These are phyloP conservation scores for Sphinx pinastri DNA, from an alignment of 2,888 invertebrate species.

Conservation along the genomic window DNA sequence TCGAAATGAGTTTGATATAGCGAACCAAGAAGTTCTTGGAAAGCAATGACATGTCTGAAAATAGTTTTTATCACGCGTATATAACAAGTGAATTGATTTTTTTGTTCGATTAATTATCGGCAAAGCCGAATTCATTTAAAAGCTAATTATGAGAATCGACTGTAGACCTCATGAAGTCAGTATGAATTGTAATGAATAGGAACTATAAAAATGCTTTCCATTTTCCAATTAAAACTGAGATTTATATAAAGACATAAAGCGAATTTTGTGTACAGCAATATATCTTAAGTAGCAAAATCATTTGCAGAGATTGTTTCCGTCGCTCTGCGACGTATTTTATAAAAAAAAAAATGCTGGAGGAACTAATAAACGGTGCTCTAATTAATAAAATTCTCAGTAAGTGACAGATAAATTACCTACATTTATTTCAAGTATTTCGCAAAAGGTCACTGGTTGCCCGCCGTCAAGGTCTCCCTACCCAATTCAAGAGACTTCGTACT, in stretches of 20 bases:
- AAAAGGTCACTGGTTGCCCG: constrained; percentile 43
- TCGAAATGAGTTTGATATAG: neutral
- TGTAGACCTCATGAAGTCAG: no score
- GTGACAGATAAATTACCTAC: constrained; percentile 28
- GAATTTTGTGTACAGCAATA: no score
- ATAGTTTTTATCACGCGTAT: neutral
- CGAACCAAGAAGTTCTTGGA: neutral
- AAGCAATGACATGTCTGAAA: neutral
- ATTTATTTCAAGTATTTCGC: constrained; percentile 28
- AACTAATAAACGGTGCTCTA: constrained; percentile 15
- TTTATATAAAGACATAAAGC: neutral
- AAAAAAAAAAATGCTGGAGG: neutral
- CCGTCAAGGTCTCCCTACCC: constrained; percentile 36
- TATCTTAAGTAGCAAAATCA: no score
- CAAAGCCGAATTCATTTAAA: neutral
- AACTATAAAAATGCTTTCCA: no score
- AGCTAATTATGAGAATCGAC: no score
- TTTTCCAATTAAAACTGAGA: neutral
- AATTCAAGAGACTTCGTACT: constrained; percentile 31
- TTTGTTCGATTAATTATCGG: neutral
- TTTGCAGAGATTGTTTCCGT: no score
- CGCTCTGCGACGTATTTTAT: neutral
- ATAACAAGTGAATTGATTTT: neutral
- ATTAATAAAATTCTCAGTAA: constrained; percentile 26
- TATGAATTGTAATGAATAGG: no score